These are phyloP conservation scores for Sus cebifrons DNA, from an alignment of 2,797 vertebrate genomes.

Conservation along the genomic window DNA sequence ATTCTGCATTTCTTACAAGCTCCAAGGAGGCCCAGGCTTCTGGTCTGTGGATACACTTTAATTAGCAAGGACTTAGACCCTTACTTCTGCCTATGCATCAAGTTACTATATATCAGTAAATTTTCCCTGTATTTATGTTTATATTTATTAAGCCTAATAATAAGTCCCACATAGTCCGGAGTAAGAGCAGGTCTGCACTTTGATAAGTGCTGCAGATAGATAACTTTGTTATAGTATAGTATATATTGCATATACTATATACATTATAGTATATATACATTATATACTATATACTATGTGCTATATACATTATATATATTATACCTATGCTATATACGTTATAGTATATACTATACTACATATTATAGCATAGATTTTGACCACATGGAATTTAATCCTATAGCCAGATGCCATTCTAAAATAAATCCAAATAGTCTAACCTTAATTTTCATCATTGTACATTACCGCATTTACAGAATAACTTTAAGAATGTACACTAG, in stretches of 20 bases:
- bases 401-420: slow-evolving; percentile 1
- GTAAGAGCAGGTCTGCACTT: not conserved
- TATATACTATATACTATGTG: too few relatives aligned
- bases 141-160: not conserved
- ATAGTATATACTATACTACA: too few relatives aligned
- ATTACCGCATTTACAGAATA: slow-evolving; percentile 6
- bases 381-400: not conserved
- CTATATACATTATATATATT: too few relatives aligned
- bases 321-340: too few relatives aligned
- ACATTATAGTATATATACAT: too few relatives aligned
- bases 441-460: not conserved
- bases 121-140: not conserved
- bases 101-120: not conserved
- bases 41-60: not conserved
- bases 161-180: not conserved
- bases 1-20: not conserved
- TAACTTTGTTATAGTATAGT: not conserved
- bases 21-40: not conserved
- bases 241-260: too few relatives aligned
- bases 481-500: not conserved
- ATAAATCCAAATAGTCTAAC: slow-evolving; percentile 1
- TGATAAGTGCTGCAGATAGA: not conserved
- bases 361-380: not conserved
- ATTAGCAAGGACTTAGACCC: not conserved
- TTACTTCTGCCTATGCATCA: not conserved